phyloP scores from a whole-genome alignment of 1,140 invertebrate genomes.

The Homalodisca vitripennis region DNA sequence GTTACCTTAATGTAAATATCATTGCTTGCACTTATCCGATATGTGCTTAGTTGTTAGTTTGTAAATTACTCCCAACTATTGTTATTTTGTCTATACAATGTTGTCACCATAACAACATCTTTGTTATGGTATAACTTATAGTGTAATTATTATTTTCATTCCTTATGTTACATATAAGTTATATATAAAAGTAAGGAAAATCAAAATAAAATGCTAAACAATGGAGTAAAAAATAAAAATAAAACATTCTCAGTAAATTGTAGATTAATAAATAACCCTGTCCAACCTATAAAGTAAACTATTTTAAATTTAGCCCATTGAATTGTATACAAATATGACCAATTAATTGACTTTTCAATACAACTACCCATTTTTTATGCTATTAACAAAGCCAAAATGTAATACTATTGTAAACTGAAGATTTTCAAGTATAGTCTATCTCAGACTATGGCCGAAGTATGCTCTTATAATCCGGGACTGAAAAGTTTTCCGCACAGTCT shows the following conservation, averaged over 20 bases:
- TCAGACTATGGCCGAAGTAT: too few species aligned
- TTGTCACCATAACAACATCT: constrained; percentile 4
- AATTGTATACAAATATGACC: too few species aligned
- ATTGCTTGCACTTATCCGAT: constrained; percentile 19
- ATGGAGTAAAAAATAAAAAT: constrained; percentile 10
- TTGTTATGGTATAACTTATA: constrained; percentile 22
- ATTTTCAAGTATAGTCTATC: too few species aligned
- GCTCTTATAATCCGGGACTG: too few species aligned
- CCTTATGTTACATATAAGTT: constrained; percentile 13
- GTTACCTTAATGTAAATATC: constrained; percentile 22
- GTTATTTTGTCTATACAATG: constrained; percentile 27
- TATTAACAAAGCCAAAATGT: too few species aligned
- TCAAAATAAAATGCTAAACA: constrained; percentile 22
- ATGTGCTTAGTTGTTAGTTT: constrained; percentile 26
- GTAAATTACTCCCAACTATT: constrained; percentile 17
- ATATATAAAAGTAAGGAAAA: neutral
- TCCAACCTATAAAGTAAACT: too few species aligned
- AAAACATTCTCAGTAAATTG: constrained; percentile 16
- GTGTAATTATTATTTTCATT: constrained; percentile 19
- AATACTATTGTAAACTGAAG: too few species aligned
- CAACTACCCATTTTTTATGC: too few species aligned
- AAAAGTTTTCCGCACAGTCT: too few species aligned
- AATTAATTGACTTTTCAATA: too few species aligned
- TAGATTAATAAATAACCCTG: too few species aligned
- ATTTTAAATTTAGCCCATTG: too few species aligned